phyloP scores from a whole-genome alignment of 2,888 invertebrate genomes.

The Apamea epomidion region DNA sequence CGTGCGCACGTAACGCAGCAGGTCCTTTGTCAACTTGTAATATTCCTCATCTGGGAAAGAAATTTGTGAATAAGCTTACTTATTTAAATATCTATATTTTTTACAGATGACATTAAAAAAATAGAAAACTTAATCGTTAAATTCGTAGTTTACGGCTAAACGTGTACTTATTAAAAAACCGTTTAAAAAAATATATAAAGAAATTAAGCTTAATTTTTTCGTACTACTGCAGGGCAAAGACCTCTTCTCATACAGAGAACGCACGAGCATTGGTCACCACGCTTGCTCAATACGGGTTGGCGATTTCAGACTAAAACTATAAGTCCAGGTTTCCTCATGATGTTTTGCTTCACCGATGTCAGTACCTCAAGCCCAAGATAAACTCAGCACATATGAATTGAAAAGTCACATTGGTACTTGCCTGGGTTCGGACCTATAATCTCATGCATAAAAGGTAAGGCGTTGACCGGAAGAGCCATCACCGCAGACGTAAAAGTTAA shows the following conservation, averaged over 20 bases:
- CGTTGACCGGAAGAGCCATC: too few relatives aligned
- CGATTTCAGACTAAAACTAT: too few relatives aligned
- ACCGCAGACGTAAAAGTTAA: neutral
- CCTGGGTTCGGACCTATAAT: neutral
- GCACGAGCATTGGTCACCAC: neutral
- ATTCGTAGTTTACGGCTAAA: neutral
- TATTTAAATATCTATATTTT: too few relatives aligned
- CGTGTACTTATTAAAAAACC: too few relatives aligned
- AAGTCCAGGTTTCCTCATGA: neutral
- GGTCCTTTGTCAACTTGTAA: neutral
- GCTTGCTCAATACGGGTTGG: neutral
- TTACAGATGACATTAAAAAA: neutral
- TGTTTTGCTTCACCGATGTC: neutral
- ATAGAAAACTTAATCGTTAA: too few relatives aligned
- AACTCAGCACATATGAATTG: neutral
- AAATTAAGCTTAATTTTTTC: neutral
- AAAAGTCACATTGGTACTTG: neutral
- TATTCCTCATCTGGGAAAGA: slow-evolving; percentile 60
- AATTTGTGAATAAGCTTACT: neutral
- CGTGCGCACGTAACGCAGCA: slow-evolving; percentile 70
- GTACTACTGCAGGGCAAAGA: too few relatives aligned
- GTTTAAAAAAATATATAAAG: neutral
- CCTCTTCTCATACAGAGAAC: neutral
- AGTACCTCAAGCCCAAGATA: too few relatives aligned
- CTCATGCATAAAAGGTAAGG: too few relatives aligned